These are phyloP conservation scores for Orthonevra nobilis DNA, from an alignment of 2,888 invertebrate genomes.

Conservation along the genomic window DNA sequence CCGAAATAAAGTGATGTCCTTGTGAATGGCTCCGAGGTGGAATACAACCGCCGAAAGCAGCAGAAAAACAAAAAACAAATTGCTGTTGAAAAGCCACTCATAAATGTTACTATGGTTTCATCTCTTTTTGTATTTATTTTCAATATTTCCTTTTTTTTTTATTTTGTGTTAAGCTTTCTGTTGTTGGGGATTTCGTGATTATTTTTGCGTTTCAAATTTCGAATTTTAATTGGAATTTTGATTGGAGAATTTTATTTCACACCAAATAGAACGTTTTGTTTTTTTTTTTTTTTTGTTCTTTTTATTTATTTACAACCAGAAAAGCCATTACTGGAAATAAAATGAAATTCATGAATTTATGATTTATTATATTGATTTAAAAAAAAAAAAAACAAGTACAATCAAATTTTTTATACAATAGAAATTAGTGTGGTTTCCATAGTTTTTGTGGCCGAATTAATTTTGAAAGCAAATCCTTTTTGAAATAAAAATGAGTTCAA, in stretches of 20 bases:
- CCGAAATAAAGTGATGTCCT: constrained; percentile 56
- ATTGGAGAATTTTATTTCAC: constrained; percentile 67
- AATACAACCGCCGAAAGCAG: no score
- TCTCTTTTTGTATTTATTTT: constrained; percentile 4
- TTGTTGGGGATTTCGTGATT: constrained; percentile 38
- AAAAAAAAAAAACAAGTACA: no score
- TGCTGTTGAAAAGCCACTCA: constrained; percentile 47
- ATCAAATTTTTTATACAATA: no score
- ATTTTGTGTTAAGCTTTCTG: background rate
- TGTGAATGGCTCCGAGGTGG: constrained; percentile 33
- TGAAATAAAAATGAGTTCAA: no score
- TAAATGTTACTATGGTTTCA: constrained; percentile 49
- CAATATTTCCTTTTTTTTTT: constrained; percentile 5
- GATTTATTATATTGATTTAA: no score
- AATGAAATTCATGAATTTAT: background rate
- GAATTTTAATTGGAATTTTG: constrained; percentile 69
- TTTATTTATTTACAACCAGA: constrained; percentile 39
- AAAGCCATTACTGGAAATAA: constrained; percentile 8
- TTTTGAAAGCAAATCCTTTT: no score
- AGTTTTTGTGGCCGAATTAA: no score
- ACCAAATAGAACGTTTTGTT: no score
- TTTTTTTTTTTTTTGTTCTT: no score
- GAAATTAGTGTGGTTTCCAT: no score
- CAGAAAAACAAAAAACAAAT: constrained; percentile 32
- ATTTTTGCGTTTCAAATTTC: constrained; percentile 61